Percentiles rank a stretch among this genome's conserved stretches.
Evolutionary conservation across 2,113 vertebrate species (phyloP).

Genomic region (Calyptommatus sinebrachiatus): DNA sequence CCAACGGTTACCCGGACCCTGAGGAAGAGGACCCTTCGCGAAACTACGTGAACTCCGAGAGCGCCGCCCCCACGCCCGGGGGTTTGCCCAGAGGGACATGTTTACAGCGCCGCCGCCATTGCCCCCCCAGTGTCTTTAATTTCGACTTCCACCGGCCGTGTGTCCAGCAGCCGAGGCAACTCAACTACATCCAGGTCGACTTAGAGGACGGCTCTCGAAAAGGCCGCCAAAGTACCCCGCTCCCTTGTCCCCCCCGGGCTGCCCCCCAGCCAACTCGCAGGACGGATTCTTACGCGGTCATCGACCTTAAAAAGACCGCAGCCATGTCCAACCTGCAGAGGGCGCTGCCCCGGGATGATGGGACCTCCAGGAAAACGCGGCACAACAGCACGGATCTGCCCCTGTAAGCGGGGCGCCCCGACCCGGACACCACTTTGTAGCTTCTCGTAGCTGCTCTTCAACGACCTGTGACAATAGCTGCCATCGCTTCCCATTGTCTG

Average conservation of each 20-base stretch:
- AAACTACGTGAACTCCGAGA: constrained; percentile 78
- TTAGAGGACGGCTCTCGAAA: constrained; percentile 77
- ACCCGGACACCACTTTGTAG: constrained; percentile 32
- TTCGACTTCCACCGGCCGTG: constrained; percentile 88
- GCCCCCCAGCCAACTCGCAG: constrained; percentile 68
- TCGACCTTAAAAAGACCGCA: constrained; percentile 96
- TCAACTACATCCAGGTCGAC: constrained; percentile 99
- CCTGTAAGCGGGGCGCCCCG: constrained; percentile 70
- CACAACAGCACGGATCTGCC: constrained; percentile 99
- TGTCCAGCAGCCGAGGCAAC: constrained; percentile 84
- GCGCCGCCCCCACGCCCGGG: constrained; percentile 56
- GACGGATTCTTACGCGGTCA: constrained; percentile 92
- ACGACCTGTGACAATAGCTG: constrained; percentile 2
- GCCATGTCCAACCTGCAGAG: constrained; percentile 98
- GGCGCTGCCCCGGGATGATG: constrained; percentile 93
- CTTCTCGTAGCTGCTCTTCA: constrained; percentile 23
- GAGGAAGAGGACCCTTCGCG: constrained; percentile 86
- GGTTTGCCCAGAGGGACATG: constrained; percentile 61
- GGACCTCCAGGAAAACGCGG: constrained; percentile 94
- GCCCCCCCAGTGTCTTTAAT: constrained; percentile 81
- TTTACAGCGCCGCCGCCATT: constrained; percentile 63
- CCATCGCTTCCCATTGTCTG: neutral
- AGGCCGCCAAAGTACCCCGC: constrained; percentile 40
- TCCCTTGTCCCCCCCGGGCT: neutral
- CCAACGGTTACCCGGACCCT: constrained; percentile 86